Evolutionary conservation across 2,797 vertebrate species (phyloP).

Genomic region (Psittacula echo): DNA sequence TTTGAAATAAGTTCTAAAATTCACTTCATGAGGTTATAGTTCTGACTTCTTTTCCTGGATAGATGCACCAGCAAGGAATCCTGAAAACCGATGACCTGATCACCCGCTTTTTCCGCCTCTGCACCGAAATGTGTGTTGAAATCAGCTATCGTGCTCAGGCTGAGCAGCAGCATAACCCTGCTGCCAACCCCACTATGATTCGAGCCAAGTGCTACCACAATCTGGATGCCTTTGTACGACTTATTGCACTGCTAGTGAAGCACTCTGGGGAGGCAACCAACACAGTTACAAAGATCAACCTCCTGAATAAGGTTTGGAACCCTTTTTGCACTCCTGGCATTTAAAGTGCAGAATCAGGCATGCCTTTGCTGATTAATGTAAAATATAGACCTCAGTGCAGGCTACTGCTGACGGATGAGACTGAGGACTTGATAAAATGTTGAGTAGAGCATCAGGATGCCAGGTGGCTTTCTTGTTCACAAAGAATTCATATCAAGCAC

Average conservation of each 20-base stretch:
- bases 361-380: not conserved
- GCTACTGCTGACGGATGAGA: not conserved
- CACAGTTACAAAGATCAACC: conserved; percentile 98
- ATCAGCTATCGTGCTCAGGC: conserved; percentile 98
- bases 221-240: conserved; percentile 95
- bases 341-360: accelerated
- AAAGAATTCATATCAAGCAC: not conserved
- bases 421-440: not conserved
- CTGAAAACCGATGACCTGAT: conserved; percentile 99
- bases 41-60: not conserved
- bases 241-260: conserved; percentile 96
- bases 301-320: conserved; percentile 92
- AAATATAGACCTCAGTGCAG: not conserved
- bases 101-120: conserved; percentile 96
- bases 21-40: accelerated
- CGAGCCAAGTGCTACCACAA: conserved; percentile 99
- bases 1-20: not conserved
- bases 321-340: not conserved
- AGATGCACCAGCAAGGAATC: conserved; percentile 99
- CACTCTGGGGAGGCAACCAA: conserved; percentile 99
- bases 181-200: conserved; percentile 98
- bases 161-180: conserved; percentile 98
- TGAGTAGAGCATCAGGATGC: not conserved
- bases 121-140: conserved; percentile 99
- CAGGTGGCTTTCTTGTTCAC: not conserved